A percentile compares a stretch with the other conserved stretches of the same genome.
Conservation (phyloP, 2,113 vertebrate species). For the Cynocephalus volans region DNA sequence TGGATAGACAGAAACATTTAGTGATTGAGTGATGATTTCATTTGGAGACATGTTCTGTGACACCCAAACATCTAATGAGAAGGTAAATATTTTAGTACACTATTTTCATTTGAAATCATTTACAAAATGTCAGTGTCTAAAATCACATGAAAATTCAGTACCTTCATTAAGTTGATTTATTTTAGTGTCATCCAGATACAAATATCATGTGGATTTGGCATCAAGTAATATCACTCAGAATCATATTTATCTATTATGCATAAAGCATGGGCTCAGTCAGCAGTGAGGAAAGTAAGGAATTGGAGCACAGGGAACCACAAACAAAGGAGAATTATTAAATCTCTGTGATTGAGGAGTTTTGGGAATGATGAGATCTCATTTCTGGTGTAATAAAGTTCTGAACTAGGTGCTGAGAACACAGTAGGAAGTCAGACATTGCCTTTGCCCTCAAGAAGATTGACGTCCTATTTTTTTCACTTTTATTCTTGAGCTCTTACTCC, state of each 20-base stretch:
- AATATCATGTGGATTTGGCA: neutral
- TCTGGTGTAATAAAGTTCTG: neutral
- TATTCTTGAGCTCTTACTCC: neutral
- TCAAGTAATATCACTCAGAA: neutral
- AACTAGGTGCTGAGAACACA: neutral
- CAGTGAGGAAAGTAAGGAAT: neutral
- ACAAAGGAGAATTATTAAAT: neutral
- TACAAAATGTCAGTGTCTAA: neutral
- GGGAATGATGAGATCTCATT: neutral
- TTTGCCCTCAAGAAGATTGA: conserved; percentile 5
- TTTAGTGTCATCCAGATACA: neutral
- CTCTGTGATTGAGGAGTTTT: neutral
- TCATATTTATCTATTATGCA: neutral
- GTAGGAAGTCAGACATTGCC: neutral
- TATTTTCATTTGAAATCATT: conserved; percentile 34
- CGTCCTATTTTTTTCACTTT: neutral
- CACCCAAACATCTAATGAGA: neutral
- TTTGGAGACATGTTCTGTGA: neutral
- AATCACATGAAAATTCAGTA: conserved; percentile 29
- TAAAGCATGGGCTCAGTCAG: neutral
- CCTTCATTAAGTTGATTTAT: neutral
- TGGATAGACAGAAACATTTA: neutral
- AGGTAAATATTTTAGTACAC: conserved; percentile 7
- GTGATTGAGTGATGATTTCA: neutral
- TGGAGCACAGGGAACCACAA: neutral